Percentiles rank a stretch among this genome's conserved stretches.
Conservation (phyloP, 2,113 vertebrate species). For the Anarhynchus alexandrinus region DNA sequence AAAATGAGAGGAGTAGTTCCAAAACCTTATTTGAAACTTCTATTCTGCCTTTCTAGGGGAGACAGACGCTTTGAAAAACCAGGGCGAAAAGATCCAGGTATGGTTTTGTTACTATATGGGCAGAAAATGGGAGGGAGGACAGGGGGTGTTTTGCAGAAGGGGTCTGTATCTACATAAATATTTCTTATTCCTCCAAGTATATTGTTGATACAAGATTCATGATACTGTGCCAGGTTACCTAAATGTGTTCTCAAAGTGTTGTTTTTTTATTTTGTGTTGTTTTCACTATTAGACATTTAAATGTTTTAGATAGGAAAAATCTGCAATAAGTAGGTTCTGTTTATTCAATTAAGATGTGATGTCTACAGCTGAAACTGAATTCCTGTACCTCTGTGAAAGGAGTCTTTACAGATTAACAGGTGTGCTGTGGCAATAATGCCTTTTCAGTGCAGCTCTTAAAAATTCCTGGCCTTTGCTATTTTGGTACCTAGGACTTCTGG, state of each 20-base stretch:
- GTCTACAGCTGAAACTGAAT: not conserved
- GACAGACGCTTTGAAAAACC: constrained; percentile 99
- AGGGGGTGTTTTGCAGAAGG: not conserved
- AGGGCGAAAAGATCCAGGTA: constrained; percentile 98
- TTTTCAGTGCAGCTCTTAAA: not conserved
- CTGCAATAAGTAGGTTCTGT: not conserved
- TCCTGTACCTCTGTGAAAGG: not conserved
- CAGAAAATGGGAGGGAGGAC: constrained; percentile 47
- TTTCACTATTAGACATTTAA: not conserved
- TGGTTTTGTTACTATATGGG: constrained; percentile 66
- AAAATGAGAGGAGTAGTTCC: not conserved
- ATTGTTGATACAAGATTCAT: not conserved
- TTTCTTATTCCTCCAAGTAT: not conserved
- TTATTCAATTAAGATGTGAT: not conserved
- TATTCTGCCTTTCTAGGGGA: constrained; percentile 80
- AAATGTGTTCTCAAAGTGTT: not conserved
- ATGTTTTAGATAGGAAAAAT: not conserved
- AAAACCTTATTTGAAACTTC: constrained; percentile 60
- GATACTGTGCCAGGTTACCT: not conserved
- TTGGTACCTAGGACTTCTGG: not conserved
- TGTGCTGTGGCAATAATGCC: not conserved
- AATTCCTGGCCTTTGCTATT: rapidly evolving
- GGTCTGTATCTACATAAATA: not conserved
- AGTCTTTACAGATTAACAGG: not conserved
- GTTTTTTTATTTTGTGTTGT: not conserved